These are phyloP conservation scores for Tenualosa ilisha DNA, from an alignment of 2,797 vertebrate genomes.

Conservation along the genomic window DNA sequence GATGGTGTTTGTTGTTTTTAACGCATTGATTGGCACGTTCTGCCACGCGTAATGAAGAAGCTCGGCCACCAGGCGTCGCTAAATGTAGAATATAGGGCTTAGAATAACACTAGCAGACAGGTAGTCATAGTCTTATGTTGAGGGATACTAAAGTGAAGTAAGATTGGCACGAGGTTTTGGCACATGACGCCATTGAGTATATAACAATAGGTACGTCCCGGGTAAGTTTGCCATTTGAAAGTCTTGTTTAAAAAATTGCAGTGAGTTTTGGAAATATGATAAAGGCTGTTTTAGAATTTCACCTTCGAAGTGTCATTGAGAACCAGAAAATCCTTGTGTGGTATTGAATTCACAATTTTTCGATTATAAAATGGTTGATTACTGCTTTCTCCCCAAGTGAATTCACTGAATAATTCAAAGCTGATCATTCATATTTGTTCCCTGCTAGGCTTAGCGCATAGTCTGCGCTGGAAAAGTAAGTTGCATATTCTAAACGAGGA, in stretches of 20 bases:
- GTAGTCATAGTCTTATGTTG: neutral
- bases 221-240: neutral
- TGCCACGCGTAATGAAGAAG: neutral
- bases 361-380: neutral
- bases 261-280: neutral
- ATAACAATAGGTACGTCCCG: neutral
- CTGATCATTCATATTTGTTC: neutral
- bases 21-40: neutral
- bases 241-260: neutral
- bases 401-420: neutral
- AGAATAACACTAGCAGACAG: neutral
- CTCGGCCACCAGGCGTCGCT: neutral
- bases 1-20: conserved; percentile 31
- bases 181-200: neutral
- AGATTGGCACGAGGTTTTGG: too few relatives aligned
- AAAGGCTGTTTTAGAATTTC: neutral
- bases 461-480: neutral
- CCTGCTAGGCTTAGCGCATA: neutral
- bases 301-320: neutral
- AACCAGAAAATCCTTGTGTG: neutral
- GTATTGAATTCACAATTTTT: neutral
- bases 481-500: neutral
- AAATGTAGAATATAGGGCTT: neutral
- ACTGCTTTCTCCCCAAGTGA: neutral
- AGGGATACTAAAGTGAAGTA: neutral